phyloP scores from a whole-genome alignment of 2,888 invertebrate genomes.

The Drosophila sordidula region DNA sequence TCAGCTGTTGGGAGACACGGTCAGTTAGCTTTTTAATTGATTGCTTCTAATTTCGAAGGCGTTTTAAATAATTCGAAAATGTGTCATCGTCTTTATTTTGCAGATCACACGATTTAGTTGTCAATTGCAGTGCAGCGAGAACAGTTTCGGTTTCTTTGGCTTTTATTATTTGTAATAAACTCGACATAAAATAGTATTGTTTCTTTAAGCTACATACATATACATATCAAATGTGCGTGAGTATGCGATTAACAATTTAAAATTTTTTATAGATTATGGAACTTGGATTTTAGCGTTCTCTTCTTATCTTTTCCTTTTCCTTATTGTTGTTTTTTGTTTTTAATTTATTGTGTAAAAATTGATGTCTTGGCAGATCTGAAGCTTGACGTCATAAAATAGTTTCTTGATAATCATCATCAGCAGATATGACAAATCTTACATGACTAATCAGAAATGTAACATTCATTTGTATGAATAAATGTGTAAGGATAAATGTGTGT shows the following conservation, averaged over 20 bases:
- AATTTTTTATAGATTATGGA: slow-evolving; percentile 3
- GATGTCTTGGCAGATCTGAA: slow-evolving; percentile 3
- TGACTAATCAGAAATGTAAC: slow-evolving; percentile 13
- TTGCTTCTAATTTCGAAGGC: no score
- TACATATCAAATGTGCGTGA: slow-evolving; percentile 31
- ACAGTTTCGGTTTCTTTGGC: slow-evolving; percentile 62
- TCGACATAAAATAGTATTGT: slow-evolving; percentile 55
- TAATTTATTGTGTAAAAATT: neutral
- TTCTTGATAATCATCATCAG: slow-evolving; percentile 9
- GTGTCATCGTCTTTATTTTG: no score
- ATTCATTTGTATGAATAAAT: no score
- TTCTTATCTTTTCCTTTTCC: no score
- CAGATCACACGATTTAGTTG: no score
- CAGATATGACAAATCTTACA: slow-evolving; percentile 1
- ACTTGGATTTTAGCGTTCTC: neutral
- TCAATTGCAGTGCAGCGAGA: no score
- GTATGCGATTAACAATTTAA: slow-evolving; percentile 29
- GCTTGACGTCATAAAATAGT: slow-evolving; percentile 3
- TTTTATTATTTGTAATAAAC: slow-evolving; percentile 53
- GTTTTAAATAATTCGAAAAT: no score
- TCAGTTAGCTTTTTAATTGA: no score
- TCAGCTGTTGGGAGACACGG: no score
- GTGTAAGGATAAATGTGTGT: no score
- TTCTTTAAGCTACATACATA: slow-evolving; percentile 23
- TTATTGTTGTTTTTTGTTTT: neutral